Percentiles rank a stretch among this genome's conserved stretches.
Evolutionary conservation across 2,888 invertebrate species (phyloP).

Genomic region (Anthoptus insignis): DNA sequence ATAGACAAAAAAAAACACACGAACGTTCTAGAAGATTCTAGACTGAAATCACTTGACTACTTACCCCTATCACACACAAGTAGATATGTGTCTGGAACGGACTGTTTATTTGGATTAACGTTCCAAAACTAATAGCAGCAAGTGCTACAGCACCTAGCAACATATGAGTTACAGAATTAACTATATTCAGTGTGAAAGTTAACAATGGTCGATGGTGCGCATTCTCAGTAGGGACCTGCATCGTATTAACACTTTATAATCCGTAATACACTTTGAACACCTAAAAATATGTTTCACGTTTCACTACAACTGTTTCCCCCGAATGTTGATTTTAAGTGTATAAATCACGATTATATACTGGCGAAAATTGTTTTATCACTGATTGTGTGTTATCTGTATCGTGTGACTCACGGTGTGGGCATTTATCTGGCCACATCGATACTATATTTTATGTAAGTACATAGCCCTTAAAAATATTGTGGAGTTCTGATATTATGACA

Average conservation of each 20-base stretch:
- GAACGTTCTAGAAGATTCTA: too few relatives aligned
- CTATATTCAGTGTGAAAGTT: conserved; percentile 41
- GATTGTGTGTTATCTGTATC: conserved; percentile 4
- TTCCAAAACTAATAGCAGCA: conserved; percentile 44
- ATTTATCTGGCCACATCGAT: not conserved
- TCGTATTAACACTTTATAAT: not conserved
- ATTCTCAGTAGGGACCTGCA: conserved; percentile 55
- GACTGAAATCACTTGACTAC: too few relatives aligned
- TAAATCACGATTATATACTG: too few relatives aligned
- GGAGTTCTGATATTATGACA: too few relatives aligned
- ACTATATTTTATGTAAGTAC: too few relatives aligned
- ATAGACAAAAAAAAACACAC: too few relatives aligned
- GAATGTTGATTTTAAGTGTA: not conserved
- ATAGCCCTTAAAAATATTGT: too few relatives aligned
- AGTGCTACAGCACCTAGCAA: conserved; percentile 50
- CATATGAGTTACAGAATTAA: conserved; percentile 48
- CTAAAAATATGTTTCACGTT: too few relatives aligned
- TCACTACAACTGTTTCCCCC: not conserved
- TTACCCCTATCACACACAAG: conserved; percentile 67
- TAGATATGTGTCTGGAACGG: conserved; percentile 58
- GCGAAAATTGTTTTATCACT: not conserved
- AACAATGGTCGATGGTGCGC: conserved; percentile 22
- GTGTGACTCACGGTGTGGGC: not conserved
- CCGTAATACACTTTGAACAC: too few relatives aligned
- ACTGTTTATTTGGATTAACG: conserved; percentile 5